These are phyloP conservation scores for Lucifuga dentata DNA, from an alignment of 2,113 vertebrate genomes.

Conservation along the genomic window DNA sequence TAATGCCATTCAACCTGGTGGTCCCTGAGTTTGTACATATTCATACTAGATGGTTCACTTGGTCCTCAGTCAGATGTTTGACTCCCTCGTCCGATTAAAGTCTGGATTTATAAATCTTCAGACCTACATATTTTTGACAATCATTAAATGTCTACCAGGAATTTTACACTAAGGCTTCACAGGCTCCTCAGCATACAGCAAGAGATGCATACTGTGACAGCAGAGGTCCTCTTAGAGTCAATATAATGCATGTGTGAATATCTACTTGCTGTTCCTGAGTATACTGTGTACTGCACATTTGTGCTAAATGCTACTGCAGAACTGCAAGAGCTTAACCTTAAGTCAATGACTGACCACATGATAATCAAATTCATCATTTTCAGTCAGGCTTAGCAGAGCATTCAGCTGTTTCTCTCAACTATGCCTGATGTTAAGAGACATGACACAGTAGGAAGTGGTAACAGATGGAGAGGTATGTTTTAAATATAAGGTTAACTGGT, in stretches of 20 bases:
- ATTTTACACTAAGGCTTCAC: constrained; percentile 44
- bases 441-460: constrained; percentile 19
- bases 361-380: constrained; percentile 23
- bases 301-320: constrained; percentile 19
- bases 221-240: constrained; percentile 41
- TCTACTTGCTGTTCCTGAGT: not conserved
- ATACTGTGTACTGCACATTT: constrained; percentile 3
- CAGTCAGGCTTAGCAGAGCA: not conserved
- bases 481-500: constrained; percentile 67
- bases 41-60: too few relatives aligned
- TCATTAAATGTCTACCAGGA: not conserved
- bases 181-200: constrained; percentile 40
- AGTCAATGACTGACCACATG: not conserved
- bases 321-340: constrained; percentile 4
- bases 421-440: constrained; percentile 5
- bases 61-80: too few relatives aligned
- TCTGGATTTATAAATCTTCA: constrained; percentile 20
- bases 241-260: constrained; percentile 30
- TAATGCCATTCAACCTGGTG: too few relatives aligned
- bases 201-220: constrained; percentile 32
- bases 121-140: not conserved
- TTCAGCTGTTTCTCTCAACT: too few relatives aligned
- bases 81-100: not conserved
- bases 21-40: too few relatives aligned
- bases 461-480: constrained; percentile 47